Evolutionary conservation across 1,140 invertebrate genomes (phyloP), one percentile per base, ranked within the genome.

Genomic region (Caenorhabditis tropicalis): DNA sequence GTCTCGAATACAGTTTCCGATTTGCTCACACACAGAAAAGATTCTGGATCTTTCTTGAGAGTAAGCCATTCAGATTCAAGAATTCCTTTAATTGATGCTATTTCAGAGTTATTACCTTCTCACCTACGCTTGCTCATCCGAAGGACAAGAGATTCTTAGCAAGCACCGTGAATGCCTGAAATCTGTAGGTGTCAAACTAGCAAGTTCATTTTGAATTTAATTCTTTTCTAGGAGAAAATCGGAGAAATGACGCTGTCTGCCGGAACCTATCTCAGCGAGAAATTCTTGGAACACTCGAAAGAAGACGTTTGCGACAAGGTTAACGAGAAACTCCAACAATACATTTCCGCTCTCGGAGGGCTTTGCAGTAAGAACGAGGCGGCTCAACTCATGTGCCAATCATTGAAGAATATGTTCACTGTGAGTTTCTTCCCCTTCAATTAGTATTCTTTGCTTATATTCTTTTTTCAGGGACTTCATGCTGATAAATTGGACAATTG

Each of bases 171-270:
- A 82, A 0, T 91, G 90, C 79, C 74, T 91, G 21, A 91, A 87
- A 48, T 79, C 80, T 2, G 83, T 84, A 15, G 46, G 74, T 80
- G 3, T 3, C n/a, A n/a, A n/a, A n/a, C n/a, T n/a, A n/a, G n/a
- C n/a, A n/a, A n/a, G n/a, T 51, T 21, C 19, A 12, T 81, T 79
- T 5, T 29, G 10, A 29, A 5, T 2, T 36, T 12, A 4, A 33
- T 43, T 46, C 2, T 5, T 24, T 82, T 82, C 12, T 81, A 87
- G 33, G 90, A 91, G 65, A 86, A 88, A 58, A 91, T 91, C 65
- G 90, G 90, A n/a, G 90, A 91, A 80, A 91, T 91, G 90, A 91
- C 90, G 9, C 85, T 91, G 4, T 91, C 90, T 2, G 90, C 90
- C 56, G 89, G 90, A 15, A 91, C 90, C 27, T 91, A 91, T 79